A percentile compares a stretch with the other conserved stretches of the same genome.
Evolutionary conservation across 2,888 invertebrate genomes (phyloP).

Genomic region (Diarsia brunnea): DNA sequence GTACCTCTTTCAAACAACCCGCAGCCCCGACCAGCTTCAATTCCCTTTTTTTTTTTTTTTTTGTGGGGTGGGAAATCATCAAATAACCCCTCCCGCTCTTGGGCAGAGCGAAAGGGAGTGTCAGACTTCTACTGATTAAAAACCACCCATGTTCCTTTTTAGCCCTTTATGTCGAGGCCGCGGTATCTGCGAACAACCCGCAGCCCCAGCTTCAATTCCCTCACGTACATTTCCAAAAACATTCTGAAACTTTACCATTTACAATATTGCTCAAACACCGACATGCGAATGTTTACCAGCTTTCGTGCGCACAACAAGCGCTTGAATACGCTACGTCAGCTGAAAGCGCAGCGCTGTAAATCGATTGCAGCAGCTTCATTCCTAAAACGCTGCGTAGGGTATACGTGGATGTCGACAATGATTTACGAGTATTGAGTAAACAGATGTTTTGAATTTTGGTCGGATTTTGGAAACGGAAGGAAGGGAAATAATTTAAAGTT

Average conservation of each 20-base stretch:
- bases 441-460: constrained; percentile 47
- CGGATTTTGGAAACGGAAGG: constrained; percentile 26
- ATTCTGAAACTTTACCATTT: constrained; percentile 25
- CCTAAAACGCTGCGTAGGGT: constrained; percentile 44
- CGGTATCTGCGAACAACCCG: too few relatives aligned
- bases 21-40: too few relatives aligned
- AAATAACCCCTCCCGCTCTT: too few relatives aligned
- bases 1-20: too few relatives aligned
- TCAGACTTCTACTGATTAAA: too few relatives aligned
- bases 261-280: constrained; percentile 26
- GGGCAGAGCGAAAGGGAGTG: too few relatives aligned
- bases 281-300: constrained; percentile 42
- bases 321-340: constrained; percentile 49
- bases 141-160: too few relatives aligned
- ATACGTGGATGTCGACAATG: constrained; percentile 49
- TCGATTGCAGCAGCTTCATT: constrained; percentile 47
- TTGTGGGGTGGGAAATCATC: too few relatives aligned
- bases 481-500: neutral
- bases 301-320: constrained; percentile 46
- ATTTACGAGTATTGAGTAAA: constrained; percentile 52
- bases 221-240: neutral
- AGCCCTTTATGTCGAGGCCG: too few relatives aligned
- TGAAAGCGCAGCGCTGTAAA: constrained; percentile 51
- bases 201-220: neutral
- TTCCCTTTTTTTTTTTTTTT: too few relatives aligned